Conservation (phyloP, 2,888 invertebrate species). For the Vandiemenella viatica region DNA sequence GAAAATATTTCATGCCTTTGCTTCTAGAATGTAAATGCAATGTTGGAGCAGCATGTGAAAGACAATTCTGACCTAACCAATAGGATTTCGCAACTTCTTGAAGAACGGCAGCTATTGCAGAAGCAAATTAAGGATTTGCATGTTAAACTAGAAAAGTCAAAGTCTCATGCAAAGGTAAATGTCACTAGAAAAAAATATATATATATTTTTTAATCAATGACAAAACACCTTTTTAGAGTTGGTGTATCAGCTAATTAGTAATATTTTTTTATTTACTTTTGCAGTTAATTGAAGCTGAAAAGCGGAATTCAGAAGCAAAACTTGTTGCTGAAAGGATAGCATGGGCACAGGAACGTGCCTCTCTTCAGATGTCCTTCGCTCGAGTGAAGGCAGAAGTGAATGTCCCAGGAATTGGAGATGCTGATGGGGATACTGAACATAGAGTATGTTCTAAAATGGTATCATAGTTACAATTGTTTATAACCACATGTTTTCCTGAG, state of each 20-base stretch:
- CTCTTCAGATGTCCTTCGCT: not conserved
- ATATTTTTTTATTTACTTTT: no score
- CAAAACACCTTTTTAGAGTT: no score
- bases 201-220: no score
- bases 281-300: not conserved
- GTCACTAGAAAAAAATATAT: no score
- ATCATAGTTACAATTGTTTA: no score
- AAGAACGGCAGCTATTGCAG: constrained; percentile 35
- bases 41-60: constrained; percentile 22
- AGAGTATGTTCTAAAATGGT: no score
- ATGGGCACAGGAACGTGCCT: not conserved
- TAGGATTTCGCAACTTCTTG: constrained; percentile 26
- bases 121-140: constrained; percentile 32
- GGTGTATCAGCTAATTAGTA: no score
- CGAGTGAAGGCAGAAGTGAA: not conserved
- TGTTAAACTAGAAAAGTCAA: constrained; percentile 15
- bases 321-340: not conserved
- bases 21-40: not conserved
- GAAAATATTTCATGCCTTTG: not conserved
- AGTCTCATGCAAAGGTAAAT: no score
- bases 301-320: not conserved
- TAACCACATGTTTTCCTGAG: no score
- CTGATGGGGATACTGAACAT: not conserved
- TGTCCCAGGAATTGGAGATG: not conserved
- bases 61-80: constrained; percentile 37